Evolutionary conservation across 1,140 invertebrate species (phyloP).

Genomic region (Camponotus vicinus): DNA sequence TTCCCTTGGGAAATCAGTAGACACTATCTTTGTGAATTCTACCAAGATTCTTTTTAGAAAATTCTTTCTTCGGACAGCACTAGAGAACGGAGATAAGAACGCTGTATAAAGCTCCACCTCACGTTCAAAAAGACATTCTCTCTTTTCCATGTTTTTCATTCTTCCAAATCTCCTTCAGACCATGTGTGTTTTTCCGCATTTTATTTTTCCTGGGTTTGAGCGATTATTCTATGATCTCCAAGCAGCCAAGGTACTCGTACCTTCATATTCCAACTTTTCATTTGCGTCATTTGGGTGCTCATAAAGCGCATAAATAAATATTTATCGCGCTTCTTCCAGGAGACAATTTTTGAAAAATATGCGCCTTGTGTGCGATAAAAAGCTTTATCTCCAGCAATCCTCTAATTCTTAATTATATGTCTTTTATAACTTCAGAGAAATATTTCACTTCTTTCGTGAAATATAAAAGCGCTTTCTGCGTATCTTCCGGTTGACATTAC

Average conservation of each 20-base stretch:
- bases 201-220: neutral
- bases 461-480: too few relatives aligned
- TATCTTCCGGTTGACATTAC: too few relatives aligned
- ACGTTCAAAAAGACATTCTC: conserved; percentile 37
- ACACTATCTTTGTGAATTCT: conserved; percentile 67
- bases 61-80: conserved; percentile 42
- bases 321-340: neutral
- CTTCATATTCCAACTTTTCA: neutral
- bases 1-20: conserved; percentile 71
- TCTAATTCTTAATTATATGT: too few relatives aligned
- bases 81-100: conserved; percentile 35
- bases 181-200: neutral
- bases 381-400: neutral
- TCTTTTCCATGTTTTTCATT: conserved; percentile 25
- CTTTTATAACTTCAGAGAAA: too few relatives aligned
- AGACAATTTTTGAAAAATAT: neutral
- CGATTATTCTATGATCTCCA: neutral
- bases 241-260: neutral
- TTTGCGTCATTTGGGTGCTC: neutral
- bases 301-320: neutral
- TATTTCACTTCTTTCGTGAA: too few relatives aligned
- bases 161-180: neutral
- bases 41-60: conserved; percentile 61
- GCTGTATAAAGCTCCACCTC: conserved; percentile 55
- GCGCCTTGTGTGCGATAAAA: neutral